phyloP scores from a whole-genome alignment of 2,888 invertebrate species.

The Agonopterix arenella region DNA sequence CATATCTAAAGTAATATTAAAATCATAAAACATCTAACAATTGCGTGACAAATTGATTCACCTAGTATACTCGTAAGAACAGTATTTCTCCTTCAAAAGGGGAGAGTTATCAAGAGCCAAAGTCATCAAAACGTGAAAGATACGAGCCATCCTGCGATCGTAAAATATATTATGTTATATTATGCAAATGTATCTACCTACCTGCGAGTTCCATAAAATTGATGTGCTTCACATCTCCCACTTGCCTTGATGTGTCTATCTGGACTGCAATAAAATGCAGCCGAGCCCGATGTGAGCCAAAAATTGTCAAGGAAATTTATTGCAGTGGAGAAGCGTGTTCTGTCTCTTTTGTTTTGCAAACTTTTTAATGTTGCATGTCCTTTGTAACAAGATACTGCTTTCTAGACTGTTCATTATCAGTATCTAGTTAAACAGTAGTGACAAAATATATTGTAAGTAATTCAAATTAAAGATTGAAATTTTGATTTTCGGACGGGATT shows the following conservation, averaged over 20 bases:
- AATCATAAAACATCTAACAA: not conserved
- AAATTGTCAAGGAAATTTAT: constrained; percentile 23
- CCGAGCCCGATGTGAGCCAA: constrained; percentile 14
- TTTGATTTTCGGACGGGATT: too few species aligned
- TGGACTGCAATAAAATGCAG: constrained; percentile 38
- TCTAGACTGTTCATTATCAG: too few species aligned
- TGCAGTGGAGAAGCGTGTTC: not conserved
- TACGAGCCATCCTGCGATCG: constrained; percentile 4
- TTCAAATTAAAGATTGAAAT: too few species aligned
- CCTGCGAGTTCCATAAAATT: constrained; percentile 9
- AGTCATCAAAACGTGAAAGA: constrained; percentile 4
- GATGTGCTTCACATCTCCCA: not conserved
- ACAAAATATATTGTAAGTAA: too few species aligned
- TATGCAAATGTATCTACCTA: constrained; percentile 9
- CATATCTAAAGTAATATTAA: too few species aligned
- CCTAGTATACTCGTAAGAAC: not conserved
- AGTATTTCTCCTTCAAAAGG: not conserved
- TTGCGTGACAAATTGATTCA: not conserved
- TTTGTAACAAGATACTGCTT: too few species aligned
- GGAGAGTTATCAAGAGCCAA: constrained; percentile 5
- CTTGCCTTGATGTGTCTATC: constrained; percentile 24
- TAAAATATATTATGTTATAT: constrained; percentile 10
- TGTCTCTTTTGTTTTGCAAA: too few species aligned
- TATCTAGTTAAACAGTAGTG: too few species aligned
- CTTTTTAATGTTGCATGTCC: too few species aligned